These are phyloP conservation scores for Tenthredo livida DNA, from an alignment of 2,888 invertebrate species.

Conservation along the genomic window DNA sequence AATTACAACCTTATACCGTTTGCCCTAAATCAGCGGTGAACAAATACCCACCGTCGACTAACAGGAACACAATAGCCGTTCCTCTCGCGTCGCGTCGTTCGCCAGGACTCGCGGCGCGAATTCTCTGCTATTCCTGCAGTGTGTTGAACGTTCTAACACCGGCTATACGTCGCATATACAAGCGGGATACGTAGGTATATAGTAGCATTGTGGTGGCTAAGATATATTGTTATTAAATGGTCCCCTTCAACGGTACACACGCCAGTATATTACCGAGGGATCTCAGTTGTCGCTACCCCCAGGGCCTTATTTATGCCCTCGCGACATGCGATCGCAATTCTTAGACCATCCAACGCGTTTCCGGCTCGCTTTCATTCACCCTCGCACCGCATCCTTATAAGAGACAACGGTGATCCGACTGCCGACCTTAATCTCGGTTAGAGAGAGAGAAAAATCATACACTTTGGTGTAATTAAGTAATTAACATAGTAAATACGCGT, in stretches of 20 bases:
- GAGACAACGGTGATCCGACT: conserved; percentile 8
- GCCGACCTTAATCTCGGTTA: not conserved
- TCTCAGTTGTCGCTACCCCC: conserved; percentile 55
- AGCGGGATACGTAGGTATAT: not conserved
- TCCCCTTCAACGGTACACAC: conserved; percentile 65
- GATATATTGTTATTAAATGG: conserved; percentile 78
- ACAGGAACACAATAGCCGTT: conserved; percentile 59
- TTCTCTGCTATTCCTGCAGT: conserved; percentile 26
- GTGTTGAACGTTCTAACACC: not conserved
- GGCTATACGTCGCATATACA: not conserved
- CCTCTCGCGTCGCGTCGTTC: conserved; percentile 56
- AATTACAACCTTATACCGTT: conserved; percentile 61
- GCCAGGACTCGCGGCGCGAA: conserved; percentile 1
- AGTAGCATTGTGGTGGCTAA: conserved; percentile 70
- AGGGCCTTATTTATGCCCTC: conserved; percentile 56
- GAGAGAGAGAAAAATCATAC: too few species aligned
- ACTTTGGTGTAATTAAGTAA: too few species aligned
- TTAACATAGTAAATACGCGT: too few species aligned
- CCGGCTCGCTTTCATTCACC: conserved; percentile 37
- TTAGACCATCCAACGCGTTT: conserved; percentile 50
- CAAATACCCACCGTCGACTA: conserved; percentile 62
- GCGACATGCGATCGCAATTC: conserved; percentile 55
- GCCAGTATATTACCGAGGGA: conserved; percentile 71
- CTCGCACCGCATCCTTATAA: conserved; percentile 40
- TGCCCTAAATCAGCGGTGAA: conserved; percentile 67